Conservation (phyloP, 1,140 invertebrate species). For the Hormaphis cornu region DNA sequence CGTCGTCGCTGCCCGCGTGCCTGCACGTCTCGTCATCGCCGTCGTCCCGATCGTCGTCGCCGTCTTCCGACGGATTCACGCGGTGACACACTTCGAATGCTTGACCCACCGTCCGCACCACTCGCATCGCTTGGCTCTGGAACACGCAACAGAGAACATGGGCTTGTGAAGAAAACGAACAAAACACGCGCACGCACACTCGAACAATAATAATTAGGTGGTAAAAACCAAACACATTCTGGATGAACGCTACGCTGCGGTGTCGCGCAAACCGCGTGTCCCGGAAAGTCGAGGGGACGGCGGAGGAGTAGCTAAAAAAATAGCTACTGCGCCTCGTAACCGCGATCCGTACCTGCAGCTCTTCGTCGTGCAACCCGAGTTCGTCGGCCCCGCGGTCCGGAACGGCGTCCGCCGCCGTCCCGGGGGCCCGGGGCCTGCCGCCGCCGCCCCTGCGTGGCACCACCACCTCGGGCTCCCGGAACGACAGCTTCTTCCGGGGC, state of each 20-base stretch:
- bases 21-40: not conserved
- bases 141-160: slow-evolving; percentile 39
- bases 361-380: slow-evolving; percentile 5
- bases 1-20: not conserved
- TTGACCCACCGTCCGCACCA: slow-evolving; percentile 94
- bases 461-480: slow-evolving; percentile 71
- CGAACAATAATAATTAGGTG: not conserved
- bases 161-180: not conserved
- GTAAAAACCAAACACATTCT: too few species aligned
- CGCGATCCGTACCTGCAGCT: not conserved
- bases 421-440: slow-evolving; percentile 42
- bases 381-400: slow-evolving; percentile 36
- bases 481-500: slow-evolving; percentile 73
- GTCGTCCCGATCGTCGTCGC: slow-evolving; percentile 44
- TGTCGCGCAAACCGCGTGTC: not conserved
- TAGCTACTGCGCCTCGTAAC: not conserved
- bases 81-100: slow-evolving; percentile 99
- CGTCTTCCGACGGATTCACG: slow-evolving; percentile 49
- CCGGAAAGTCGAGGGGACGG: too few species aligned
- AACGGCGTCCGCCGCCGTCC: slow-evolving; percentile 35
- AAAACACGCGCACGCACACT: not conserved
- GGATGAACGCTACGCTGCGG: too few species aligned
- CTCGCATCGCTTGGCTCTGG: slow-evolving; percentile 94
- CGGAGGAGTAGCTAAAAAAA: too few species aligned
- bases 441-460: too few species aligned